Evolutionary conservation across 2,888 invertebrate genomes (phyloP).

Genomic region (Nephrotoma guestfalica): DNA sequence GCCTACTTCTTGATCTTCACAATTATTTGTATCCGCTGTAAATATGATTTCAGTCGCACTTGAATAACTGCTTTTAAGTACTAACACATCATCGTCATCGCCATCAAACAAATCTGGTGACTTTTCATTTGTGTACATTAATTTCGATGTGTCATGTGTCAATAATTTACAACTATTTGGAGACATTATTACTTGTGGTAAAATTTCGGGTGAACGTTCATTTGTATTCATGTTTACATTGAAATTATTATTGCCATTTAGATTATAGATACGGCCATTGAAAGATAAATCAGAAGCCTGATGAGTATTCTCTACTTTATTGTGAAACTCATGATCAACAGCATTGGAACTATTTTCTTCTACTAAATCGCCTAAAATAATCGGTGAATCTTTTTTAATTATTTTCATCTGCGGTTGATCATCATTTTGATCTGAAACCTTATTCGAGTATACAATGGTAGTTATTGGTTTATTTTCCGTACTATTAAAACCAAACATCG

Average conservation of each 20-base stretch:
- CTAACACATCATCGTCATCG: conserved; percentile 33
- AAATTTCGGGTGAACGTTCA: not conserved
- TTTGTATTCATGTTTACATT: conserved; percentile 16
- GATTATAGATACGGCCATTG: conserved; percentile 26
- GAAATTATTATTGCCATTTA: conserved; percentile 13
- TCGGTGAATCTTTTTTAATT: not conserved
- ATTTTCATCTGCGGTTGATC: not conserved
- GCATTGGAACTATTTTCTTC: conserved; percentile 30
- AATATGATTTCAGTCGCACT: conserved; percentile 5
- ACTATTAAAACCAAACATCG: not conserved
- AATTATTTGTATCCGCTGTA: conserved; percentile 1
- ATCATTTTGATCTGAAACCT: not conserved
- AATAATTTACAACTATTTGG: not conserved
- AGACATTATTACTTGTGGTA: not conserved
- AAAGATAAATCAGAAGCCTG: conserved; percentile 19
- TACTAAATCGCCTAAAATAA: conserved; percentile 12
- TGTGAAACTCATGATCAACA: conserved; percentile 22
- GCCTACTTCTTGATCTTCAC: conserved; percentile 9
- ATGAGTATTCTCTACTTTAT: not conserved
- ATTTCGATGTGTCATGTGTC: not conserved
- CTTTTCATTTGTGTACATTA: conserved; percentile 20
- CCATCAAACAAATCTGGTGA: conserved; percentile 56
- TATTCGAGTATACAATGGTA: not conserved
- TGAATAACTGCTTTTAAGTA: not conserved
- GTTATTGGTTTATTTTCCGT: not conserved